A percentile compares a stretch with the other conserved stretches of the same genome.
Evolutionary conservation across 2,888 invertebrate genomes (phyloP).

Genomic region (Parthenolecanium corni): DNA sequence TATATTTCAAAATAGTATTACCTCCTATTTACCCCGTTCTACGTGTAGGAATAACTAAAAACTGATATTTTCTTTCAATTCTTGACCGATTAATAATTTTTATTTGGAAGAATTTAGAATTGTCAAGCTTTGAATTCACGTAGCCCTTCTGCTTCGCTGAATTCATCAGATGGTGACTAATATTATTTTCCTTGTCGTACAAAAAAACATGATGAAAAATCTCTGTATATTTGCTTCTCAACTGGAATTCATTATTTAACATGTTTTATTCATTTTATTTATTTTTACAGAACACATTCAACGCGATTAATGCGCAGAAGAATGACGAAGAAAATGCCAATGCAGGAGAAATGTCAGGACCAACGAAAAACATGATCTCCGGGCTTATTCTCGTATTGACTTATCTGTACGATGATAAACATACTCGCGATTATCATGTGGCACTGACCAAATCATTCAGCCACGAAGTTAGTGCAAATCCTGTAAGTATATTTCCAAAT

Average conservation of each 20-base stretch:
- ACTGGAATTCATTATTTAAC: neutral
- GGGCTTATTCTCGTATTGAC: conserved; percentile 33
- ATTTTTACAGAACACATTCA: neutral
- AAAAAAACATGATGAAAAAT: too few relatives aligned
- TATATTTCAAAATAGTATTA: too few relatives aligned
- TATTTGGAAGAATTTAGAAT: too few relatives aligned
- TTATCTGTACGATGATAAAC: conserved; percentile 26
- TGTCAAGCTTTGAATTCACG: too few relatives aligned
- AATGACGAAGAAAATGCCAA: neutral
- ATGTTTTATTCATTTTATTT: neutral
- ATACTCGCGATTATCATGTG: conserved; percentile 30
- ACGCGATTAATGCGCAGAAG: neutral
- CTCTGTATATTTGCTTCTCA: too few relatives aligned
- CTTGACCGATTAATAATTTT: too few relatives aligned
- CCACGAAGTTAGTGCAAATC: neutral
- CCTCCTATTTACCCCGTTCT: too few relatives aligned
- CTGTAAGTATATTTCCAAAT: neutral
- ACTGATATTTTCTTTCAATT: too few relatives aligned
- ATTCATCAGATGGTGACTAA: too few relatives aligned
- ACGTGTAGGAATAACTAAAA: too few relatives aligned
- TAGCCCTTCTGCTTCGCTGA: too few relatives aligned
- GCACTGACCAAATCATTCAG: conserved; percentile 20
- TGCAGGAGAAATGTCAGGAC: neutral
- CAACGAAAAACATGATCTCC: conserved; percentile 35
- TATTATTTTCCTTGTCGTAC: too few relatives aligned